Evolutionary conservation across 2,888 invertebrate species (phyloP), one percentile per base, ranked within the genome.

Genomic region (Hydropsyche betteni): DNA sequence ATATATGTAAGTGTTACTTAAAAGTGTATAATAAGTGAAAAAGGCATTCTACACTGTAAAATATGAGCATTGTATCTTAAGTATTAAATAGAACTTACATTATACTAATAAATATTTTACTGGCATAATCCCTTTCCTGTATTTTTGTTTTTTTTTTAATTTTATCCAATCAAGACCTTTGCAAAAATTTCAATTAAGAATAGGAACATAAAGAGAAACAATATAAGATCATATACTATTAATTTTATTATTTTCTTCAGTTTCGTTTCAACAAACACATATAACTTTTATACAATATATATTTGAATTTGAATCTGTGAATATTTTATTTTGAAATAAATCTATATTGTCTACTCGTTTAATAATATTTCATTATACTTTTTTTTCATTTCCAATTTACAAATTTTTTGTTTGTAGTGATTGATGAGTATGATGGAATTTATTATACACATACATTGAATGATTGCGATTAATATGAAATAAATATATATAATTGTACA

Each of bases 221-320:
- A 74, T 33, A 38, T 24, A 74, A 68, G 68, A 33, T 12, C 5
- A 33, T 70, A 36, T 70, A 75, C 78, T 78, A 78, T 78, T 78
- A 72, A 74, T 78, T 76, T 78, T 76, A 76, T 78, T 69, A 38
- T 44, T 44, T 14, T 69, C 44, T 44, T 68, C 75, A 73, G 75
- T 78, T 76, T 77, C 75, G 74, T 75, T 76, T 79, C 70, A 79
- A 77, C 79, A 77, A 78, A 79, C 77, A 79, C 77, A 77, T 78
- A 75, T 76, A 79, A 77, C 76, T 76, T 77, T 79, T 69, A 74
- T 79, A 76, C 77, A 78, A 75, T 78, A 77, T 69, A 74, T 74
- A 76, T 71, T 44, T 71, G 61, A 72, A 75, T 71, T 74, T 24
- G 61, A 72, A 75, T 71, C 74, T 24, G 53, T 70, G 70, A 76